Conservation (phyloP, 2,888 invertebrate species). For the Orthosia cruda region DNA sequence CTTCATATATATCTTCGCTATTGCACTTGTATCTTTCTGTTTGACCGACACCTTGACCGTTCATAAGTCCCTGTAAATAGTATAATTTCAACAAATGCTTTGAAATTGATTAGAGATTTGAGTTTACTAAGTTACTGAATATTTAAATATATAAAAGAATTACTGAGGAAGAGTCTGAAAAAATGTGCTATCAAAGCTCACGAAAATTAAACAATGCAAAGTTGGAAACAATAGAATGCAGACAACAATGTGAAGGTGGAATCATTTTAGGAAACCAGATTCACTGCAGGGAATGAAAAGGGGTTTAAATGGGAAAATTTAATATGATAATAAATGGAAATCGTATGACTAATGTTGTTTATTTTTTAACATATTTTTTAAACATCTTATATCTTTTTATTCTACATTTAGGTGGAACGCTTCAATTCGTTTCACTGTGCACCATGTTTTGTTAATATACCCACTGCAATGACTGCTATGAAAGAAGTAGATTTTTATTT, state of each 20-base stretch:
- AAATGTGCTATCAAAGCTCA: constrained; percentile 16
- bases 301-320: constrained; percentile 41
- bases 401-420: too few species aligned
- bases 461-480: too few species aligned
- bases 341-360: constrained; percentile 28
- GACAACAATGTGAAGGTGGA: constrained; percentile 48
- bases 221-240: constrained; percentile 58
- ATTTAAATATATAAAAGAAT: not conserved
- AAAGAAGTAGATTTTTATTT: too few species aligned
- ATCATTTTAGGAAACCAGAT: constrained; percentile 46
- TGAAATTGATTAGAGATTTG: not conserved
- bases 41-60: not conserved
- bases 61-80: not conserved
- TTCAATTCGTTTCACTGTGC: not conserved
- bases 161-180: constrained; percentile 16
- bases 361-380: too few species aligned
- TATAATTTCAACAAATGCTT: not conserved
- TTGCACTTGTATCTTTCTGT: not conserved
- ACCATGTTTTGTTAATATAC: too few species aligned
- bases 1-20: not conserved
- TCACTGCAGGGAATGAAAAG: constrained; percentile 33
- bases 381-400: too few species aligned
- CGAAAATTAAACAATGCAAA: constrained; percentile 37
- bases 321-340: constrained; percentile 22
- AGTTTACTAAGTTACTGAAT: not conserved